Base-by-base conservation (phyloP, 2,888 invertebrate species). In the Pseudococcus jackbeardsleyi region DNA sequence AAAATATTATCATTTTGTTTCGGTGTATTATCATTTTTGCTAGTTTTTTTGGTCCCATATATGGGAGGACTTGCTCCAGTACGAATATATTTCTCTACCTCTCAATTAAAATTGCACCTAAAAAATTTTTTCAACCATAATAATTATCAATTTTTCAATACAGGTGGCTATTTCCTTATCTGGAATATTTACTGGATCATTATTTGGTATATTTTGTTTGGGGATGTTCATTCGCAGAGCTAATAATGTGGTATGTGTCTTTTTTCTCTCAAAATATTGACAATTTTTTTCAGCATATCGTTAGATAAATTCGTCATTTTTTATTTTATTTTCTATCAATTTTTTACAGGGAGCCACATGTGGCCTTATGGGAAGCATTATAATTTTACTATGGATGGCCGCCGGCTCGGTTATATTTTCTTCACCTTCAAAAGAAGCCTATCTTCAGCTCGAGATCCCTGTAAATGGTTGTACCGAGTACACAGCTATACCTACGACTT, bases 1-100 rank as follows among this genome's bases (percentile, higher is more conserved):
- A 93, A 93, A 90, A 87, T 91, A 4, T 90, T 93, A 54, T 92
- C 92, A 3, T 90, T 93, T 4, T 89, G 91, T 3, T 92, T 92
- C 89, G 93, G 93, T 8, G 89, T 92, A 11, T 88, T 92, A 0
- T 92, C 92, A 12, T 92, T 93, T 54, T 91, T 90, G 7, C 90
- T 93, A 50, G 93, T 93, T 1, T 92, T 92, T 89, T 91, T 93
- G 0, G 93, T 93, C 0, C 92, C 93, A 17, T 91, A 91, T 72
- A 91, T 93, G 90, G 93, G 93, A 33, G 92, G 92, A 22, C 91
- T 93, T 59, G 90, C 93, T n/a, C 92, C 91, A 39, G 91, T 91
- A 87, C 33, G 91, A 91, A 86, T 48, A 42, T 8, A 42, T 42
- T 42, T 9, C 5, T 42, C 9, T 9, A 42, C 9, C 9, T 42